Evolutionary conservation across 2,888 invertebrate genomes (phyloP), one percentile per base, ranked within the genome.

Genomic region (Aporophyla nigra): DNA sequence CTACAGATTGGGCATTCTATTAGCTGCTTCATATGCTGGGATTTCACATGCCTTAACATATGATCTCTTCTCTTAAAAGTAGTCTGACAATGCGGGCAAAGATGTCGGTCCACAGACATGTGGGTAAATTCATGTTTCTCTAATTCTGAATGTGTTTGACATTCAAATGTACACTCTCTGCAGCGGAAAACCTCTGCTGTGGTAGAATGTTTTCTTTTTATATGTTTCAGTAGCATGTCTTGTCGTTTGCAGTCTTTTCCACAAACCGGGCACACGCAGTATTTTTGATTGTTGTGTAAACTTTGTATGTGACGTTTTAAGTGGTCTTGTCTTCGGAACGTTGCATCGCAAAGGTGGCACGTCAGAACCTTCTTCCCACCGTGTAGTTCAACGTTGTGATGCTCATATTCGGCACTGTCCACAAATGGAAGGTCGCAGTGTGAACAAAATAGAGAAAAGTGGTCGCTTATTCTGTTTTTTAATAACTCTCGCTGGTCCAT

Each of bases 51-150:
- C 6, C 95, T 85, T 0, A 93, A 51, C 93, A 95, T 93, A 53
- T 95, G 95, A 69, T 95, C 95, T 12, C 91, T 78, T 0, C 95
- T 78, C 54, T 94, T 95, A 63, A 94, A 95, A 0, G 89, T 87
- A 0, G 90, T 87, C 0, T 90, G 80, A 71, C 95, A 95, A 9
- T 93, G 90, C 0, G 89, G 83, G 54, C 95, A 95, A 0, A 86
- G 7, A 58, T 94, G 94, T 9, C 91, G 85, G 0, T 91, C 91
- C 0, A 85, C 77, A 1, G 85, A 43, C 0, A 87, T 33, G n/a
- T 94, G 94, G 0, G 71, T 76, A 0, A 77, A 51, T 59, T 92
- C 93, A 27, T 94, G 94, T 69, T 91, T 89, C 14, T 92, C 92
- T 4, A 87, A 74, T 33, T 81, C 84, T 0, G 53, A 6, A 16